Percentiles rank a stretch among this genome's conserved stretches.
phyloP scores from a whole-genome alignment of 2,888 invertebrate genomes.

The Cephus runcator region DNA sequence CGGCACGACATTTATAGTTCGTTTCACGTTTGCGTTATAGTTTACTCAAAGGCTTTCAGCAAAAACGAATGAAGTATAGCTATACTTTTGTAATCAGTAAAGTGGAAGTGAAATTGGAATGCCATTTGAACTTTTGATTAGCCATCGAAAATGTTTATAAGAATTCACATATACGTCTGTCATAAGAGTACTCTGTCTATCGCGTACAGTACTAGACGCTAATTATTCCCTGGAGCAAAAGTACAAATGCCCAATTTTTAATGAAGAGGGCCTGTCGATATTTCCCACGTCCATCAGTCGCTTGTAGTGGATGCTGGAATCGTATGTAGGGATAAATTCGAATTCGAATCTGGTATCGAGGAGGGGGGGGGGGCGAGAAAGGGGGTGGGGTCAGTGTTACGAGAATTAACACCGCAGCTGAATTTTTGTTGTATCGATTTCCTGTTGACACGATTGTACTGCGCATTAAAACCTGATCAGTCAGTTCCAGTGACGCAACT shows the following conservation, averaged over 20 bases:
- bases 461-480: constrained; percentile 18
- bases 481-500: constrained; percentile 12
- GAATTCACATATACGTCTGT: neutral
- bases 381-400: constrained; percentile 35
- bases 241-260: constrained; percentile 40
- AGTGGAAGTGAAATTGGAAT: neutral
- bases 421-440: constrained; percentile 47
- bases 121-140: neutral
- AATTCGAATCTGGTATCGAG: neutral
- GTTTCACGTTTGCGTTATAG: neutral
- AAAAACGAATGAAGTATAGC: neutral
- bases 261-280: constrained; percentile 50
- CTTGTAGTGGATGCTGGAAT: constrained; percentile 22
- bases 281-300: constrained; percentile 44
- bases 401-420: constrained; percentile 42
- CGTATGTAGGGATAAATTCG: neutral
- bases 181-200: neutral
- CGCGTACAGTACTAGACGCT: constrained; percentile 11
- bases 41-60: neutral
- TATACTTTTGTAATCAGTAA: neutral
- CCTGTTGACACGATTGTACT: constrained; percentile 45
- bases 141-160: neutral
- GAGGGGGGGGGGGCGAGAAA: neutral
- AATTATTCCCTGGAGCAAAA: constrained; percentile 25
- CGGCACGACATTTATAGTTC: neutral